Percentiles rank a stretch among this genome's conserved stretches.
Evolutionary conservation across 2,797 vertebrate genomes (phyloP).

Genomic region (Sarcoramphus papa): DNA sequence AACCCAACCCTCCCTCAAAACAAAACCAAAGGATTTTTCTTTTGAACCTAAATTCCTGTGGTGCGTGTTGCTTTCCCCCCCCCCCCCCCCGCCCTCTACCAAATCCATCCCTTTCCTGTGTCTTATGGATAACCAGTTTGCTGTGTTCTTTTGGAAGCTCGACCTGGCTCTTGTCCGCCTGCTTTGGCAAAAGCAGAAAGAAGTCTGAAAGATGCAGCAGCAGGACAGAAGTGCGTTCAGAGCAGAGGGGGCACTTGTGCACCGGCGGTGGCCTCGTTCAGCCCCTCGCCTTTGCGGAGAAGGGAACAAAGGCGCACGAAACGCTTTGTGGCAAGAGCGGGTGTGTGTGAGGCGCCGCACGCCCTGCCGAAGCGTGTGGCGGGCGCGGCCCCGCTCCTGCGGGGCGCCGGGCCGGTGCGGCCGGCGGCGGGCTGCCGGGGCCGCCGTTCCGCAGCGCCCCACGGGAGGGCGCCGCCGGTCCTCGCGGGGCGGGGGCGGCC

Average conservation of each 20-base stretch:
- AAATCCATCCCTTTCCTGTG: too few relatives aligned
- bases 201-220: accelerated
- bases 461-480: neutral
- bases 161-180: neutral
- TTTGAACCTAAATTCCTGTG: neutral
- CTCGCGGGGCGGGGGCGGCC: too few relatives aligned
- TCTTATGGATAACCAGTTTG: neutral
- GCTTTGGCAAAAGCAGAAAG: neutral
- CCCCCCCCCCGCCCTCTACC: too few relatives aligned
- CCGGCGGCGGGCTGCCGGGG: neutral
- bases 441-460: neutral
- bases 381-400: too few relatives aligned
- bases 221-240: too few relatives aligned
- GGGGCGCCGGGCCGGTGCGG: too few relatives aligned
- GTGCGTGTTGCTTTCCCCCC: too few relatives aligned
- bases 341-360: too few relatives aligned
- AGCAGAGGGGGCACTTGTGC: neutral
- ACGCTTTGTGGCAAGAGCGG: neutral
- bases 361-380: too few relatives aligned
- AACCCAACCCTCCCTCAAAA: too few relatives aligned
- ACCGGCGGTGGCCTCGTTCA: neutral
- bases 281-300: neutral
- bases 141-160: neutral
- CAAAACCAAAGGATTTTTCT: neutral
- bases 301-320: accelerated